Base-by-base conservation (phyloP, 2,113 vertebrate genomes). In the Pelusios castaneus region DNA sequence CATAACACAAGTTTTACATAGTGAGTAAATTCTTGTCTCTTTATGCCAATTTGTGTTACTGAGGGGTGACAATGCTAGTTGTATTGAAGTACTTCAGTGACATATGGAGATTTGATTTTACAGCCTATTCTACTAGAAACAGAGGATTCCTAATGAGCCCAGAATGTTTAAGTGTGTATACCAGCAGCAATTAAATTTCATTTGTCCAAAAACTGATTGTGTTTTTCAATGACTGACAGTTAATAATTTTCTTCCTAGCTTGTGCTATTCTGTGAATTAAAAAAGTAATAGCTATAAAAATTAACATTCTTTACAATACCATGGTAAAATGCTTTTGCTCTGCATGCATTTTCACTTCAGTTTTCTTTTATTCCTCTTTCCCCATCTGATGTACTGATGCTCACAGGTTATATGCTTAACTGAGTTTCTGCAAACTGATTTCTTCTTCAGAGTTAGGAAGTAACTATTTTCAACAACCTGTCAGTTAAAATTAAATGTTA, bases 401-500 rank as follows among this genome's bases (percentile, higher is more conserved):
- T 54, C 10, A 24, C 25, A 43, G 1, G 0, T 92, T 83, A 31
- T 12, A 92, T 51, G 0, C 1, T 21, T 5, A 86, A 12, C 31
- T 1, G 1, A 95, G 84, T 10, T 19, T 3, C 31, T 52, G 41
- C 85, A 85, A 86, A 84, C 8, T 51, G 63, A 73, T 43, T 41
- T 1, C 0, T 14, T 51, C 63, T 91, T 83, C 45, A 82, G 45
- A 86, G 80, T 47, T 25, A 89, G 58, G 84, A 89, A 8, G 11
- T 5, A 88, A 70, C 12, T 34, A 80, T 38, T 80, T 54, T 87
- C 13, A 88, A 85, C 21, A 81, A 17, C 22, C 22, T 1, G 0
- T 54, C 84, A 85, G 12, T 45, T 80, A 94, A 85, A 58, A n/a
- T 22, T n/a, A 54, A 76, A 76, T 87, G n/a, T 84, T 81, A 81